Percentiles rank a stretch among this genome's conserved stretches.
Evolutionary conservation across 2,888 invertebrate genomes (phyloP).

Genomic region (Quadroppia sp.): DNA sequence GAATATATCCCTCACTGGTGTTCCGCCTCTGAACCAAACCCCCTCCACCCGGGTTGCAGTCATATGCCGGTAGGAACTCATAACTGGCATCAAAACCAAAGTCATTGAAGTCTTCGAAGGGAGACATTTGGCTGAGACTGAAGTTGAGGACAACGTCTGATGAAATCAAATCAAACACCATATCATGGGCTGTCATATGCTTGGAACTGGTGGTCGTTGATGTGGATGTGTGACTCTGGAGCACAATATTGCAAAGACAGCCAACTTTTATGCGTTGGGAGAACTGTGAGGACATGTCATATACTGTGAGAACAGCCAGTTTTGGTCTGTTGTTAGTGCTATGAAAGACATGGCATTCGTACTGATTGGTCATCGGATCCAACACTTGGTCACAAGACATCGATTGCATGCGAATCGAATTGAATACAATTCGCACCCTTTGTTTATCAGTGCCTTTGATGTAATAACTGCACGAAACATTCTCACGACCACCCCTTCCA

Average conservation of each 20-base stretch:
- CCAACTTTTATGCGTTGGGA: constrained; percentile 44
- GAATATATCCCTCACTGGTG: constrained; percentile 38
- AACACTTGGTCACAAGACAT: constrained; percentile 24
- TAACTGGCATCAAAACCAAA: constrained; percentile 74
- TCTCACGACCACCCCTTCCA: constrained; percentile 72
- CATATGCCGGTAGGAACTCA: constrained; percentile 66
- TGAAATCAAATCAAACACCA: constrained; percentile 65
- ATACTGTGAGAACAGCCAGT: constrained; percentile 39
- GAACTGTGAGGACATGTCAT: constrained; percentile 43
- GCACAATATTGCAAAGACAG: constrained; percentile 38
- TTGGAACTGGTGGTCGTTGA: neutral
- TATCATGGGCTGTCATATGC: constrained; percentile 53
- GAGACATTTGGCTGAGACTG: constrained; percentile 71
- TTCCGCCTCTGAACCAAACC: constrained; percentile 39
- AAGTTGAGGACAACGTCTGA: constrained; percentile 69
- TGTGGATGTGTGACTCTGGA: neutral
- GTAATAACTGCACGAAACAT: constrained; percentile 61
- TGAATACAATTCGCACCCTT: constrained; percentile 29
- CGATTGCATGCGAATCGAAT: constrained; percentile 25
- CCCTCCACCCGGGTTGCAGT: neutral
- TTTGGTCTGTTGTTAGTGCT: constrained; percentile 10
- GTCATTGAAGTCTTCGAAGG: constrained; percentile 72
- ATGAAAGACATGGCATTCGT: constrained; percentile 22
- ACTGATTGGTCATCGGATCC: constrained; percentile 29
- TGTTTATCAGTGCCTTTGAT: constrained; percentile 45